These are phyloP conservation scores for Baronia brevicornis DNA, from an alignment of 2,888 invertebrate genomes.

Conservation along the genomic window DNA sequence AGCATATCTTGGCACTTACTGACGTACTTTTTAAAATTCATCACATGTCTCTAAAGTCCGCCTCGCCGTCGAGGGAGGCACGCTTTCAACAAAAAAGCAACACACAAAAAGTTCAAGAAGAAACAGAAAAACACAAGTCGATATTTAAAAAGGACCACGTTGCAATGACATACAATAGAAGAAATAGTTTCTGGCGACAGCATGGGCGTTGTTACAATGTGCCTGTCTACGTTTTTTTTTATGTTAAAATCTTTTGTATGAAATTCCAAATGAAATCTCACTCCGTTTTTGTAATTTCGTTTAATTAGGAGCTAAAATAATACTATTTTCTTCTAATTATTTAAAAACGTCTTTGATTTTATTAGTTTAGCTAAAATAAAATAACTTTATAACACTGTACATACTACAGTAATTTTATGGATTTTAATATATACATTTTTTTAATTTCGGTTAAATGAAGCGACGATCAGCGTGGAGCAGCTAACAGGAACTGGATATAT, in stretches of 20 bases:
- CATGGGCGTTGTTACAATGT: conserved; percentile 35
- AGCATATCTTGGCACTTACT: conserved; percentile 46
- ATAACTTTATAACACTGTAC: too few relatives aligned
- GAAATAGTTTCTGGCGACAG: conserved; percentile 59
- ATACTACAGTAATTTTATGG: too few relatives aligned
- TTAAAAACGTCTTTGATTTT: too few relatives aligned
- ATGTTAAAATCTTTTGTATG: conserved; percentile 19
- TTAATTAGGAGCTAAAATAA: too few relatives aligned
- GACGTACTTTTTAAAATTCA: conserved; percentile 62
- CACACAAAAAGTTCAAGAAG: conserved; percentile 35
- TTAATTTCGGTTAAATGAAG: too few relatives aligned
- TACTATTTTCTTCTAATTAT: too few relatives aligned
- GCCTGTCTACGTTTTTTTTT: conserved; percentile 28
- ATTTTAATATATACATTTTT: too few relatives aligned
- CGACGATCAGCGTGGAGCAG: too few relatives aligned
- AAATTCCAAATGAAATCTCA: conserved; percentile 8
- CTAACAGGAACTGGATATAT: too few relatives aligned
- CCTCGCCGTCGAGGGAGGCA: conserved; percentile 48
- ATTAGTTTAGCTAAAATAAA: too few relatives aligned
- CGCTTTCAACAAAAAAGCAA: conserved; percentile 51
- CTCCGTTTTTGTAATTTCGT: too few relatives aligned
- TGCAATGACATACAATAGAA: conserved; percentile 55
- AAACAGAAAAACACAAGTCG: conserved; percentile 41
- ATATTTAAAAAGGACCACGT: conserved; percentile 57
- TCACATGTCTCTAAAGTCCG: conserved; percentile 48